Conservation (phyloP, 2,888 invertebrate genomes). For the Leptura quadrifasciata region DNA sequence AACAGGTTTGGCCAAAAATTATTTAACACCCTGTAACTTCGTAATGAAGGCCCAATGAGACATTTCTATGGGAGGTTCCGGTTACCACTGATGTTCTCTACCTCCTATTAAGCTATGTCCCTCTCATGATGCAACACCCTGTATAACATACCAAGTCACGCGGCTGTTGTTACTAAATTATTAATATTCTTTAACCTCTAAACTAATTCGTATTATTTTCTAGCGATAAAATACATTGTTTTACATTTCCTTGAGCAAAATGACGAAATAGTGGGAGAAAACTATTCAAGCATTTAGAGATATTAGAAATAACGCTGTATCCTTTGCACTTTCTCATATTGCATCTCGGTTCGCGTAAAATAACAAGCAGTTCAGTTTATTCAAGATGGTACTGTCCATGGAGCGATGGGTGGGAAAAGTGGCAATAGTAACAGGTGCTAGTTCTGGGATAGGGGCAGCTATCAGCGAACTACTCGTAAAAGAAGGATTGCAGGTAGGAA, state of each 20-base stretch:
- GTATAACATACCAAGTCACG: too few species aligned
- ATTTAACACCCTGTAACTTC: too few species aligned
- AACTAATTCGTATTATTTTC: neutral
- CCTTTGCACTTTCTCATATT: neutral
- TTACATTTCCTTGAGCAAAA: neutral
- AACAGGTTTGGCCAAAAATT: too few species aligned
- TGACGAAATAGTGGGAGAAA: neutral
- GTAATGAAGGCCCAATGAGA: too few species aligned
- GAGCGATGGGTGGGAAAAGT: constrained; percentile 29
- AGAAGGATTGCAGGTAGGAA: constrained; percentile 16
- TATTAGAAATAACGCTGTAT: neutral
- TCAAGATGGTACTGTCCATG: constrained; percentile 19
- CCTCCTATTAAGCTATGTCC: too few species aligned
- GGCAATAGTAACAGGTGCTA: constrained; percentile 28
- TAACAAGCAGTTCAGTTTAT: neutral
- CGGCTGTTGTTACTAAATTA: too few species aligned
- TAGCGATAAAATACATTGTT: neutral
- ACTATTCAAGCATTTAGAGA: neutral
- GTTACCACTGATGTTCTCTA: too few species aligned
- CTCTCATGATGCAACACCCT: too few species aligned
- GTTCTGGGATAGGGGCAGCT: constrained; percentile 27
- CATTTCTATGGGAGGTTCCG: too few species aligned
- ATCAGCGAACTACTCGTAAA: constrained; percentile 7
- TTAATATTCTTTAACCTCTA: neutral
- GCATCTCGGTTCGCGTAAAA: neutral